Conservation (phyloP, 2,888 invertebrate genomes). For the Chrysomela aeneicollis region DNA sequence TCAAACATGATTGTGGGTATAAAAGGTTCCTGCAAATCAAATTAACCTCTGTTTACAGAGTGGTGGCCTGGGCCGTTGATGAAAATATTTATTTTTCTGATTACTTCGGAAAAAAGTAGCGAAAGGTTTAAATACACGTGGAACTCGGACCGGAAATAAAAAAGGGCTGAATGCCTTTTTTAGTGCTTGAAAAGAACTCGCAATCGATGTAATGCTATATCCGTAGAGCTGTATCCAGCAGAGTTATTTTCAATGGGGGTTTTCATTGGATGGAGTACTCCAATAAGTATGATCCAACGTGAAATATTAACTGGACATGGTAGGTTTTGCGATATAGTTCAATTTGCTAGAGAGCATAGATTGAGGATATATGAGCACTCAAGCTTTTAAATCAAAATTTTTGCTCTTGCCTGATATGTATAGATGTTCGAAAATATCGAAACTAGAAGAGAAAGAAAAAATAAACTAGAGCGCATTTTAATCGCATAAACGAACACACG, state of each 20-base stretch:
- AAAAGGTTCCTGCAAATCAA: conserved; percentile 6
- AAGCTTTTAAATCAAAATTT: not conserved
- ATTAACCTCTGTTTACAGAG: conserved; percentile 13
- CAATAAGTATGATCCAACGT: not conserved
- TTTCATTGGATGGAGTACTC: not conserved
- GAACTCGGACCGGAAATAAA: not conserved
- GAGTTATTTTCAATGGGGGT: conserved; percentile 14
- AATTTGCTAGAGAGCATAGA: not conserved
- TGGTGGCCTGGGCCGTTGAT: not conserved
- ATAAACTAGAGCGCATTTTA: too few species aligned
- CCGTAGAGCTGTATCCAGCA: not conserved
- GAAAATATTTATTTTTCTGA: conserved; percentile 15
- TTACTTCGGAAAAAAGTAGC: conserved; percentile 7
- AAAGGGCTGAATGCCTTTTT: not conserved
- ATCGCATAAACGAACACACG: too few species aligned
- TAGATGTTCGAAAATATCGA: too few species aligned
- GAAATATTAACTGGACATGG: not conserved
- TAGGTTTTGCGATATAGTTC: not conserved
- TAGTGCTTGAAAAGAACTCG: conserved; percentile 1
- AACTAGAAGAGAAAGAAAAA: too few species aligned
- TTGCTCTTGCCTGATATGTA: not conserved
- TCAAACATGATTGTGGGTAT: not conserved
- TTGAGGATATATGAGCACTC: not conserved
- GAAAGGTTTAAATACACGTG: not conserved
- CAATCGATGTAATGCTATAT: conserved; percentile 9